Evolutionary conservation across 2,888 invertebrate genomes (phyloP), one percentile per base, ranked within the genome.

Genomic region (Ectropis crepuscularia): DNA sequence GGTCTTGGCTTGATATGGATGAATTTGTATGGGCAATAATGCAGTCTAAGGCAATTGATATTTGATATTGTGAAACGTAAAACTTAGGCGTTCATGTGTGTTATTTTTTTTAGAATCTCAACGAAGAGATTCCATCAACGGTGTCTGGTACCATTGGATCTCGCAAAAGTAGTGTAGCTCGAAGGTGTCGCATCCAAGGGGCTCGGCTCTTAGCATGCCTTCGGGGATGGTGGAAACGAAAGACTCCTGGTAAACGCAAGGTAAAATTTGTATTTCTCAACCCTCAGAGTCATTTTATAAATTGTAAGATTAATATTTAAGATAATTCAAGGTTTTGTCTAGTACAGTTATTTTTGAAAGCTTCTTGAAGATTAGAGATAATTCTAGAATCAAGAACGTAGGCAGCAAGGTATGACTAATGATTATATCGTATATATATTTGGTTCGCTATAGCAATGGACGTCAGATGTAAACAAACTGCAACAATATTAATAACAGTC

Each of bases 161-260:
- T 7, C 86, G 82, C 39, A 90, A 84, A 71, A 85, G 81, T 68
- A 76, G 79, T 4, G 69, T 92, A 53, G 85, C 80, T 8, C 85
- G 81, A 47, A 82, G 84, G 45, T 92, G 90, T 67, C 88, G 90
- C 5, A 69, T 78, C 12, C 89, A 88, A 61, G 89, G 91, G 0
- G 82, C 87, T 0, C 81, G 85, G 46, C 73, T 92, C 6, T 68
- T 91, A 37, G 79, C 89, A 0, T 89, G 90, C 66, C 65, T 92
- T 5, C 80, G 89, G 42, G 86, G 90, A 16, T 90, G 89, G 89
- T 91, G 91, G 91, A 79, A 86, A 45, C 88, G 88, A 46, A 60
- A 57, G 53, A 53, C 48, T 36, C 84, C 85, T 9, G 82, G 83
- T 5, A 87, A 79, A 71, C 84, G 85, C 55, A 87, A 85, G 86